These are phyloP conservation scores for Corynorhinus townsendii DNA, from an alignment of 2,113 vertebrate species.

Conservation along the genomic window DNA sequence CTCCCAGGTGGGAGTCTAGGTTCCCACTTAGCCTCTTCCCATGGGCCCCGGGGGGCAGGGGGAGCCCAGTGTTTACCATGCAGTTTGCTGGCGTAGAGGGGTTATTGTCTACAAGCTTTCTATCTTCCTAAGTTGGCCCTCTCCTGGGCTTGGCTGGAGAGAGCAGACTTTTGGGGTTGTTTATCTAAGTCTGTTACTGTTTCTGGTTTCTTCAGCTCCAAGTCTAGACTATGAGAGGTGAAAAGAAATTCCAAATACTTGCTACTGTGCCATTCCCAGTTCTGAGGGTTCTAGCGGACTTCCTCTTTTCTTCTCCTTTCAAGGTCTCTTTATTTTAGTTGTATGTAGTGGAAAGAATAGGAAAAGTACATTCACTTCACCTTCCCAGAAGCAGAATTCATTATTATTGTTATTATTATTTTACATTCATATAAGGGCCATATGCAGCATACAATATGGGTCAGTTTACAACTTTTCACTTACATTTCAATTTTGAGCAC, in stretches of 20 bases:
- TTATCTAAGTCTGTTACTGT: neutral
- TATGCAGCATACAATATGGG: neutral
- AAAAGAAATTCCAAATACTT: neutral
- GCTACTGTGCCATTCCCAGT: neutral
- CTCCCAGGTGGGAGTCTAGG: neutral
- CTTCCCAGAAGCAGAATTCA: neutral
- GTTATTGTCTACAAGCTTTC: neutral
- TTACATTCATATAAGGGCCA: neutral
- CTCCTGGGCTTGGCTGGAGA: neutral
- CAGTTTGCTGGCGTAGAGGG: neutral
- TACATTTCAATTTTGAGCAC: neutral
- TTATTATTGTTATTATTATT: neutral
- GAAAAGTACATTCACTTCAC: neutral
- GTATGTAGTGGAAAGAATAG: neutral
- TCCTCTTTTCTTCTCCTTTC: neutral
- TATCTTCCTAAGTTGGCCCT: fast-evolving
- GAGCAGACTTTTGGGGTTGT: neutral
- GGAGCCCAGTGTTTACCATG: neutral
- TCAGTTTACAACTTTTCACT: neutral
- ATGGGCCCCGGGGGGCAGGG: too few species aligned
- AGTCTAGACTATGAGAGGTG: neutral
- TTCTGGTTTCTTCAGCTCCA: neutral
- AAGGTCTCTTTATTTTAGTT: neutral
- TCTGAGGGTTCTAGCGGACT: neutral
- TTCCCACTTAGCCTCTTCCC: neutral